Evolutionary conservation across 2,113 vertebrate genomes (phyloP), one percentile per base, ranked within the genome.

Genomic region (Butorides virescens): DNA sequence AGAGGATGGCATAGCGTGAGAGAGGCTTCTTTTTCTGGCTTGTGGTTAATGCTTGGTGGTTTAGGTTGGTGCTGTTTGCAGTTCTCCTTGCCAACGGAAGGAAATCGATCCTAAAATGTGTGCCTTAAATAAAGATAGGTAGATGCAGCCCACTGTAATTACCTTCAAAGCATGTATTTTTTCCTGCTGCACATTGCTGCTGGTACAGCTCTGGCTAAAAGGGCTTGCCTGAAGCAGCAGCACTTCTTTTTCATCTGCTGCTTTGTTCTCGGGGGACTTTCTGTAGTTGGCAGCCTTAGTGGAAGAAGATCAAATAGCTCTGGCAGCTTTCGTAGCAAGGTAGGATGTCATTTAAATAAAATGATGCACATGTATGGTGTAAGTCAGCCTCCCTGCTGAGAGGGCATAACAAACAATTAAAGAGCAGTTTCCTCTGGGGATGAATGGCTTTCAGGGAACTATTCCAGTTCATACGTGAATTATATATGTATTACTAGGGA

Each of bases 341-440:
- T 88, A 96, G 88, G 75, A 86, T 77, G 47, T 91, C 20, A 94
- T 96, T 96, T 95, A 91, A 95, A 88, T 92, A 90, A 90, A 94
- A n/a, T n/a, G 73, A 83, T 92, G 59, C 36, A 32, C 80, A 27
- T 81, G 16, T 85, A 80, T 59, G 62, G 46, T 90, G 44, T 88
- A 83, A 75, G 52, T 47, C 52, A 74, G 47, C 30, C 59, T 95
- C 52, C 92, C 80, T 61, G 44, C 39, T 75, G 77, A 92, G 68
- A 93, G 74, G 75, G 67, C 84, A 81, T 72, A 87, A 79, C 42
- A 95, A 96, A 96, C 83, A 96, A 87, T 84, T 92, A 92, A 73
- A 83, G 72, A 58, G 12, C 58, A 67, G 58, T 91, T 97, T 96
- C 74, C 62, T 88, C 61, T 77, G 46, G 66, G 92, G 49, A 87